Percentiles rank a stretch among this genome's conserved stretches.
phyloP scores from a whole-genome alignment of 1,140 invertebrate genomes.

The Acromyrmex heyeri region DNA sequence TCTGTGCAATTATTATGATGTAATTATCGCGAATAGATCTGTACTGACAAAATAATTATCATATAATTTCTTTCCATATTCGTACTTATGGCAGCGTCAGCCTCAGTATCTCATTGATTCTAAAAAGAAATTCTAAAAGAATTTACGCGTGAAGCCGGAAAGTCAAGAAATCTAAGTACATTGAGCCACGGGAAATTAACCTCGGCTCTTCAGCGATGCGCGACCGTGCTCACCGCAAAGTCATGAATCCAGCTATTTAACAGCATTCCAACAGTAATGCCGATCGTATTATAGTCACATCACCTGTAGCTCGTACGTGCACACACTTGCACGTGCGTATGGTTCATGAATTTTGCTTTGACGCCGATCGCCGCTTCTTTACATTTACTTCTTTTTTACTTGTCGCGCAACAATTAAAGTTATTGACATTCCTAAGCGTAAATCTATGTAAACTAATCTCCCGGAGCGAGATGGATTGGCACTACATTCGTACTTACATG shows the following conservation, averaged over 20 bases:
- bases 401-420: slow-evolving; percentile 41
- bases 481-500: neutral
- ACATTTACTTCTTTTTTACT: slow-evolving; percentile 44
- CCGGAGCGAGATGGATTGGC: neutral
- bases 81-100: neutral
- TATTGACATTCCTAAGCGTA: slow-evolving; percentile 19
- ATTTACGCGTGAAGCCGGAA: slow-evolving; percentile 37
- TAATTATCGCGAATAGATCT: neutral
- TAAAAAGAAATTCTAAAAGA: neutral
- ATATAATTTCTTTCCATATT: neutral
- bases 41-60: slow-evolving; percentile 8
- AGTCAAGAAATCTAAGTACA: slow-evolving; percentile 45
- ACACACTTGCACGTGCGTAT: neutral
- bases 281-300: slow-evolving; percentile 26
- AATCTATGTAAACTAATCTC: slow-evolving; percentile 44
- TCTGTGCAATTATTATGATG: neutral
- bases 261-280: slow-evolving; percentile 47
- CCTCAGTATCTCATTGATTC: slow-evolving; percentile 21
- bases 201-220: slow-evolving; percentile 40
- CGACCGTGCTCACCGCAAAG: slow-evolving; percentile 21
- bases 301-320: slow-evolving; percentile 24
- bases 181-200: slow-evolving; percentile 35
- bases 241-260: slow-evolving; percentile 56
- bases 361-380: slow-evolving; percentile 16
- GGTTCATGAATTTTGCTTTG: slow-evolving; percentile 29